Evolutionary conservation across 2,113 vertebrate species (phyloP), one percentile per base, ranked within the genome.

Genomic region (Engraulis encrasicolus): DNA sequence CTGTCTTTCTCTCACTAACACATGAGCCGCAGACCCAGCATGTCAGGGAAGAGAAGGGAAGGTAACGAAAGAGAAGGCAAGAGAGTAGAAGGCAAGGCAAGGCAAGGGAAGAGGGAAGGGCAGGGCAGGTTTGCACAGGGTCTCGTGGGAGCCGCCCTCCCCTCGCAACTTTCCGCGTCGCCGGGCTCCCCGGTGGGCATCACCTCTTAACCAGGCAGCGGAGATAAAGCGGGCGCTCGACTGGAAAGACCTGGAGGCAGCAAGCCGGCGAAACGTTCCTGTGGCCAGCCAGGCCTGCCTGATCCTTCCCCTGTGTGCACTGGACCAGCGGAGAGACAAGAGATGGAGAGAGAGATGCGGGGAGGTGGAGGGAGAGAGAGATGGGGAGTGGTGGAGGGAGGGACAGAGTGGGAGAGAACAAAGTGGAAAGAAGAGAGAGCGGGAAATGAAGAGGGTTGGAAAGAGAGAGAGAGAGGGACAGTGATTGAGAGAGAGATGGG

Each of bases 241-340:
- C 78, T 79, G 84, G 78, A 88, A 85, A 81, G 87, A 85, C 40
- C 85, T 74, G 81, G 84, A 85, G 78, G 83, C 83, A 71, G 85
- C 50, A 15, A 11, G 81, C n/a, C n/a, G n/a, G n/a, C n/a, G 85
- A 86, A 85, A 83, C 81, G 80, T 74, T 88, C 48, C 6, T 77
- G 23, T 84, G 66, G 66, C 81, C 66, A 54, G 83, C 48, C 78
- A 78, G 61, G 71, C 71, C 82, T 74, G 84, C 87, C 83, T 83
- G 81, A 83, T 84, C 52, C 79, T 81, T 80, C 82, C 15, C 9
- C 6, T 82, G 50, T 74, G 66, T 14, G 34, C 27, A 4, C n/a
- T n/a, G n/a, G 61, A 2, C 40, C 40, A 45, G 40, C 15, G 6
- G 23, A 31, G 23, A 12, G 52, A n/a, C 40, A n/a, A n/a, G 50